These are phyloP conservation scores for Melanotaenia trifasciata DNA, from an alignment of 2,797 vertebrate genomes.

Conservation along the genomic window DNA sequence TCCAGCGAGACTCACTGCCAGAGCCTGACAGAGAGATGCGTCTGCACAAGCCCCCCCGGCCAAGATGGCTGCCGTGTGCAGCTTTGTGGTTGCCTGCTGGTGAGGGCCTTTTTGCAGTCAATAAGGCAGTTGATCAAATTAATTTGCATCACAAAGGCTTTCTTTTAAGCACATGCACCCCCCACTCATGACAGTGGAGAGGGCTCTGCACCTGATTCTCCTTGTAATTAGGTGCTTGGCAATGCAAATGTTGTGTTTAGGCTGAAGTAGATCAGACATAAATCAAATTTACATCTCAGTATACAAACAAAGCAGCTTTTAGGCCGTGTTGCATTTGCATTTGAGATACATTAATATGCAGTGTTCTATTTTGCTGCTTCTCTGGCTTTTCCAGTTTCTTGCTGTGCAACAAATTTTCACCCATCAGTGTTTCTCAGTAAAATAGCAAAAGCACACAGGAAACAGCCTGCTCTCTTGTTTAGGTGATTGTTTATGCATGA, in stretches of 20 bases:
- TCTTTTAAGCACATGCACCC: slow-evolving; percentile 55
- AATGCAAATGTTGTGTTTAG: slow-evolving; percentile 63
- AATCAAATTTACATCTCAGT: slow-evolving; percentile 25
- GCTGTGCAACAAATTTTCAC: slow-evolving; percentile 10
- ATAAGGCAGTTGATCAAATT: slow-evolving; percentile 77
- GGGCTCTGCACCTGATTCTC: slow-evolving; percentile 60
- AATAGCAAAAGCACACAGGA: slow-evolving; percentile 39
- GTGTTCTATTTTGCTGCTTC: neutral
- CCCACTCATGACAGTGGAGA: slow-evolving; percentile 52
- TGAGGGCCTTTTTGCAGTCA: slow-evolving; percentile 71
- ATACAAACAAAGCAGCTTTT: slow-evolving; percentile 21
- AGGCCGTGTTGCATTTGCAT: neutral
- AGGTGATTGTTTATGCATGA: slow-evolving; percentile 58
- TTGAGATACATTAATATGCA: slow-evolving; percentile 6
- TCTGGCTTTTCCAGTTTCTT: neutral
- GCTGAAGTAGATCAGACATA: slow-evolving; percentile 27
- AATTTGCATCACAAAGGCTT: slow-evolving; percentile 76
- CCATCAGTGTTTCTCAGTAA: slow-evolving; percentile 1
- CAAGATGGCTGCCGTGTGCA: slow-evolving; percentile 69
- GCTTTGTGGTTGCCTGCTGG: slow-evolving; percentile 65
- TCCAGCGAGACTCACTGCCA: slow-evolving; percentile 32
- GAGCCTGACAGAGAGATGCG: slow-evolving; percentile 28
- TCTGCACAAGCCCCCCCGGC: slow-evolving; percentile 38
- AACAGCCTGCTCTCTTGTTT: slow-evolving; percentile 45
- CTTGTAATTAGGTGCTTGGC: slow-evolving; percentile 63